These are phyloP conservation scores for Hemithea aestivaria DNA, from an alignment of 2,888 invertebrate genomes.

Conservation along the genomic window DNA sequence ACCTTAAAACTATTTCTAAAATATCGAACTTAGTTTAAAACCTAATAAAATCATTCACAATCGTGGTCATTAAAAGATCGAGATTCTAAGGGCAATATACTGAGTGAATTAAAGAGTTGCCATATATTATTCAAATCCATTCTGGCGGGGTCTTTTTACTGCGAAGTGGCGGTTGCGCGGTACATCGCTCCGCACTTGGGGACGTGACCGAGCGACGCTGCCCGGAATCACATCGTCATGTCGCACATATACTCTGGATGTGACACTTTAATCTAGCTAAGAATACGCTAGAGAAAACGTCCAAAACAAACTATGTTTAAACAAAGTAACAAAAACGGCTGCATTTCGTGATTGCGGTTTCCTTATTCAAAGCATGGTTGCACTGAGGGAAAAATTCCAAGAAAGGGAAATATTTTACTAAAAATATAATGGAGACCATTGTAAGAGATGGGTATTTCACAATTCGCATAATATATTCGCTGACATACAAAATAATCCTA, in stretches of 20 bases:
- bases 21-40: too few species aligned
- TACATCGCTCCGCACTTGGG: slow-evolving; percentile 75
- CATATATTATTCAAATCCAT: slow-evolving; percentile 72
- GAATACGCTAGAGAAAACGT: slow-evolving; percentile 16
- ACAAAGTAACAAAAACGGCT: slow-evolving; percentile 1
- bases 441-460: too few species aligned
- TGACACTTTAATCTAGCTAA: slow-evolving; percentile 34
- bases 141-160: slow-evolving; percentile 66
- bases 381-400: too few species aligned
- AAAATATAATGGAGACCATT: too few species aligned
- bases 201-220: slow-evolving; percentile 63
- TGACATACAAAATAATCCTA: too few species aligned
- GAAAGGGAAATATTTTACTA: too few species aligned
- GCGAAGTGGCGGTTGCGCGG: slow-evolving; percentile 67
- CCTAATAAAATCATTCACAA: slow-evolving; percentile 5
- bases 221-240: slow-evolving; percentile 43
- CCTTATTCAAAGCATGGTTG: too few species aligned
- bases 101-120: slow-evolving; percentile 59
- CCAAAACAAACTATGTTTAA: slow-evolving; percentile 1
- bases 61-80: slow-evolving; percentile 22
- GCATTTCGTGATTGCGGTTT: too few species aligned
- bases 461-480: too few species aligned
- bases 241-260: slow-evolving; percentile 40
- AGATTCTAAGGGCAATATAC: slow-evolving; percentile 25
- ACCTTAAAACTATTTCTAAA: too few species aligned